These are phyloP conservation scores for Etia nguti DNA, from an alignment of 2,113 vertebrate species.

Conservation along the genomic window DNA sequence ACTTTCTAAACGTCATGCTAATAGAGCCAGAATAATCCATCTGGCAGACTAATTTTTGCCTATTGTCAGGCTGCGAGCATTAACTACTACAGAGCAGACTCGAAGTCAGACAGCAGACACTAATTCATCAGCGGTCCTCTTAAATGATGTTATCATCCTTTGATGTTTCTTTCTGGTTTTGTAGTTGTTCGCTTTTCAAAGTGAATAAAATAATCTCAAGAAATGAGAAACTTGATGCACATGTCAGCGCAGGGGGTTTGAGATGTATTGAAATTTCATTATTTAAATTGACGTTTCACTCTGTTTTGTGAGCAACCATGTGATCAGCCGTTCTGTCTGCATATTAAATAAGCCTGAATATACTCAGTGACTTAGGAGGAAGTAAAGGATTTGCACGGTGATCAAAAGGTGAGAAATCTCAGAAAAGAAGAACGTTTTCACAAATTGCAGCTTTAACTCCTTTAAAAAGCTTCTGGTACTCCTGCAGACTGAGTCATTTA, in stretches of 20 bases:
- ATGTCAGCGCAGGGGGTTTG: neutral
- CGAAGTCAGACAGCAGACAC: neutral
- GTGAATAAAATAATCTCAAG: neutral
- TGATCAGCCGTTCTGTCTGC: neutral
- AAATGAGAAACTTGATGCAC: neutral
- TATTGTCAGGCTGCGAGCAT: neutral
- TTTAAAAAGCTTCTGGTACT: neutral
- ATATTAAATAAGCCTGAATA: neutral
- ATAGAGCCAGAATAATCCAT: constrained; percentile 10
- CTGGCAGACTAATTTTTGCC: neutral
- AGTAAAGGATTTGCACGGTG: neutral
- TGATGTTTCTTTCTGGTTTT: neutral
- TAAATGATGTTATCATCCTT: neutral
- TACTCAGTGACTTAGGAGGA: neutral
- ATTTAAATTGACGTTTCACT: neutral
- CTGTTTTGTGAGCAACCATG: neutral
- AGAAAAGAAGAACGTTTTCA: neutral
- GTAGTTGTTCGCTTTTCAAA: neutral
- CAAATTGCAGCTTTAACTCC: neutral
- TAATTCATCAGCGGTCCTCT: neutral
- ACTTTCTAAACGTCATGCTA: neutral
- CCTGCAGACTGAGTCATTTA: neutral
- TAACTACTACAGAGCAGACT: neutral
- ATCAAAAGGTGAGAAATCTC: neutral
- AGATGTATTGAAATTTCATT: neutral